These are phyloP conservation scores for Syngnathus acus DNA, from an alignment of 2,797 vertebrate species.

Conservation along the genomic window DNA sequence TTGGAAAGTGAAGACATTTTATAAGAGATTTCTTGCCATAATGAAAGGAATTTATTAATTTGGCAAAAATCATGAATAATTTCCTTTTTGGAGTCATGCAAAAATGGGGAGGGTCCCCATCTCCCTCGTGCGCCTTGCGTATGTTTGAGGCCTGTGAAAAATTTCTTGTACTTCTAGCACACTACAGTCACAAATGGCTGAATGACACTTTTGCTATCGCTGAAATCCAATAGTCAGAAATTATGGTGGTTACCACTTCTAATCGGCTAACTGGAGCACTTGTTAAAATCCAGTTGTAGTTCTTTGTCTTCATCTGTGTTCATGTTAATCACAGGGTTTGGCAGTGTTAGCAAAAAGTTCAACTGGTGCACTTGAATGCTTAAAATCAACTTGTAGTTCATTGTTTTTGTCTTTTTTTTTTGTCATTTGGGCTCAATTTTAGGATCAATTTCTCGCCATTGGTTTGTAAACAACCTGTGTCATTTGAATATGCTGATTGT, in stretches of 20 bases:
- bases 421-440: no score
- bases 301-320: no score
- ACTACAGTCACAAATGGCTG: not conserved
- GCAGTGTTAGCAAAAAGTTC: not conserved
- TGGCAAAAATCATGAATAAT: not conserved
- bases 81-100: no score
- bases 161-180: not conserved
- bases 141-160: not conserved
- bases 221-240: not conserved
- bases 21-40: not conserved
- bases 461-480: no score
- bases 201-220: not conserved
- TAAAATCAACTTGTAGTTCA: not conserved
- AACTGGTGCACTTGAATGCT: not conserved
- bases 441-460: no score
- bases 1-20: not conserved
- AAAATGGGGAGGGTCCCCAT: no score
- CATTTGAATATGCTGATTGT: not conserved
- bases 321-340: no score
- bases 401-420: not conserved
- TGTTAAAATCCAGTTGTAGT: no score
- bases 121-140: not conserved
- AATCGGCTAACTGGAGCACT: not conserved
- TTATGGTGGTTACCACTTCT: not conserved
- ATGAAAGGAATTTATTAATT: not conserved